Conservation (phyloP, 2,113 vertebrate species). For the Riparia riparia region DNA sequence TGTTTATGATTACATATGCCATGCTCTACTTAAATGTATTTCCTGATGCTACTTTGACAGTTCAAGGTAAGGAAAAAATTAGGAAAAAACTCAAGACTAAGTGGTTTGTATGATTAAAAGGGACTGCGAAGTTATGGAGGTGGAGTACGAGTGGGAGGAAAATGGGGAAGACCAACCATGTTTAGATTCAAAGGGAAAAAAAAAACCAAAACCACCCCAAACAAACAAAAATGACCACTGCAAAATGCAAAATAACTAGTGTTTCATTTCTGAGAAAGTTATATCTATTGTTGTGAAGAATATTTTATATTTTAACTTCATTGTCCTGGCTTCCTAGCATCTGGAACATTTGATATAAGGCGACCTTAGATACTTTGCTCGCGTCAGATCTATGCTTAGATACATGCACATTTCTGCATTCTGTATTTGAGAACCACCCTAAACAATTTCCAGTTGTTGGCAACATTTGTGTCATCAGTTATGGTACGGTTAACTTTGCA, state of each 20-base stretch:
- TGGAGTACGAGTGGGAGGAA: neutral
- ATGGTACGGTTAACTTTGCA: neutral
- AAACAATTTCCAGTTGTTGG: neutral
- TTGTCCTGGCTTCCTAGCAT: neutral
- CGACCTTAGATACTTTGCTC: neutral
- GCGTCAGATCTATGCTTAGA: neutral
- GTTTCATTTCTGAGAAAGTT: neutral
- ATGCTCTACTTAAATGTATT: neutral
- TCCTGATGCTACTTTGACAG: neutral
- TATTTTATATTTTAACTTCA: neutral
- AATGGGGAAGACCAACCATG: neutral
- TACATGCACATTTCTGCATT: neutral
- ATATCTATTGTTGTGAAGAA: neutral
- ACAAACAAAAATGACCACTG: too few relatives aligned
- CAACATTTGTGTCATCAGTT: neutral
- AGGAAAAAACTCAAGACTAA: neutral
- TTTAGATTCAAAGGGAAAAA: neutral
- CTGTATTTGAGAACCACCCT: neutral
- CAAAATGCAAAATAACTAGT: neutral
- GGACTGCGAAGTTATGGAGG: neutral
- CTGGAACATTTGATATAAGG: neutral
- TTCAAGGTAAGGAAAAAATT: neutral
- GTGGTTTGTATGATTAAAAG: neutral
- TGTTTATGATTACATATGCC: neutral
- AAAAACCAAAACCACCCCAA: neutral